Evolutionary conservation across 2,888 invertebrate species (phyloP).

Genomic region (Xestoiulus laeticollis): DNA sequence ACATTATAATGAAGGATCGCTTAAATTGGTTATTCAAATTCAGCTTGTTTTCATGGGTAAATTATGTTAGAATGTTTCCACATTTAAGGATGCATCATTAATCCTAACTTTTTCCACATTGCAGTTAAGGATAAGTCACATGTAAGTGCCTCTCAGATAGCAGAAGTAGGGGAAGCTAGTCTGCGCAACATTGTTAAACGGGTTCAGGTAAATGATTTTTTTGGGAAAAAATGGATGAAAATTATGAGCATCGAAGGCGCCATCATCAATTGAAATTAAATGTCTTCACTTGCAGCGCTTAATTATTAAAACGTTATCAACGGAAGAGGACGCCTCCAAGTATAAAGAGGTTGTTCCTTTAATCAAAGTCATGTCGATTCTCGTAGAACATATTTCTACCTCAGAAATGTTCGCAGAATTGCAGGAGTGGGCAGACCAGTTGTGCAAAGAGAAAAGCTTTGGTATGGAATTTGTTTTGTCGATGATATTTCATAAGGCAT

Average conservation of each 20-base stretch:
- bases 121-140: background rate
- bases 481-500: background rate
- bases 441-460: slow-evolving; percentile 6
- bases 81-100: background rate
- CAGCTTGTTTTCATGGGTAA: too few relatives aligned
- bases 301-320: background rate
- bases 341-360: background rate
- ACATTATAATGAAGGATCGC: too few relatives aligned
- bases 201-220: background rate
- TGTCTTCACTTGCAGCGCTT: background rate
- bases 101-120: background rate
- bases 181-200: background rate
- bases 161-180: background rate
- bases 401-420: background rate
- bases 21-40: too few relatives aligned
- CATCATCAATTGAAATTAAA: background rate
- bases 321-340: background rate
- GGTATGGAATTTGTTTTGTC: background rate
- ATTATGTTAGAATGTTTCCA: too few relatives aligned
- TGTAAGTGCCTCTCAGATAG: background rate
- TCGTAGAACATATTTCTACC: background rate
- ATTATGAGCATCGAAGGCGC: background rate
- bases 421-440: background rate
- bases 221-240: background rate
- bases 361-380: slow-evolving; percentile 5